Conservation (phyloP, 2,888 invertebrate genomes). For the Arge pagana region DNA sequence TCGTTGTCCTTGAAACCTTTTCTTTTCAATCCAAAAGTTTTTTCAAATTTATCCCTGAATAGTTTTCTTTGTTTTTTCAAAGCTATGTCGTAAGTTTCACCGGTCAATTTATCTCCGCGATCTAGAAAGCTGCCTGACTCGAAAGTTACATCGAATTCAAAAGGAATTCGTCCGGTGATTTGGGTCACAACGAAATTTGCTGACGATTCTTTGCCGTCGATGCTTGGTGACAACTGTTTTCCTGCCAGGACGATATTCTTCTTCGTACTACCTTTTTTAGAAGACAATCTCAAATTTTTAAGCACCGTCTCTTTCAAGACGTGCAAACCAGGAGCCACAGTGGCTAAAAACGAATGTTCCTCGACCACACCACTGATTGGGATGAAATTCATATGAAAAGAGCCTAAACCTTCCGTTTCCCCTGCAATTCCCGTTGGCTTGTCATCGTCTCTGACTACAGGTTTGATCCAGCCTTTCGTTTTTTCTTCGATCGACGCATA, state of each 20-base stretch:
- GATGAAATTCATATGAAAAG: constrained; percentile 68
- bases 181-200: constrained; percentile 82
- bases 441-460: constrained; percentile 59
- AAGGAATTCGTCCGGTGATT: constrained; percentile 77
- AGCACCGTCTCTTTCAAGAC: constrained; percentile 77
- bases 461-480: constrained; percentile 64
- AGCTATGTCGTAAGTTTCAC: constrained; percentile 69
- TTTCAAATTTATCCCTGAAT: constrained; percentile 82
- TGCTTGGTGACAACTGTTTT: constrained; percentile 60
- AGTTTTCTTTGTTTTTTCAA: constrained; percentile 64
- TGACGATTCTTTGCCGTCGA: constrained; percentile 56
- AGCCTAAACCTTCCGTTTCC: constrained; percentile 75
- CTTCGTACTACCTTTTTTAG: constrained; percentile 60
- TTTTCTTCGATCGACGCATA: constrained; percentile 82
- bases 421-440: constrained; percentile 71
- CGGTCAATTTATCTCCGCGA: constrained; percentile 63
- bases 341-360: constrained; percentile 76
- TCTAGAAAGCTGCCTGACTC: constrained; percentile 74
- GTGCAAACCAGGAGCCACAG: constrained; percentile 71
- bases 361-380: constrained; percentile 63
- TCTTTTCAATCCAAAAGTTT: constrained; percentile 72
- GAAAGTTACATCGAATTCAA: constrained; percentile 81
- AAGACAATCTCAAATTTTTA: constrained; percentile 68
- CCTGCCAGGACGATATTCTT: constrained; percentile 67
- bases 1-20: constrained; percentile 73